phyloP scores from a whole-genome alignment of 2,113 vertebrate species.

The Megaceryle torquata region DNA sequence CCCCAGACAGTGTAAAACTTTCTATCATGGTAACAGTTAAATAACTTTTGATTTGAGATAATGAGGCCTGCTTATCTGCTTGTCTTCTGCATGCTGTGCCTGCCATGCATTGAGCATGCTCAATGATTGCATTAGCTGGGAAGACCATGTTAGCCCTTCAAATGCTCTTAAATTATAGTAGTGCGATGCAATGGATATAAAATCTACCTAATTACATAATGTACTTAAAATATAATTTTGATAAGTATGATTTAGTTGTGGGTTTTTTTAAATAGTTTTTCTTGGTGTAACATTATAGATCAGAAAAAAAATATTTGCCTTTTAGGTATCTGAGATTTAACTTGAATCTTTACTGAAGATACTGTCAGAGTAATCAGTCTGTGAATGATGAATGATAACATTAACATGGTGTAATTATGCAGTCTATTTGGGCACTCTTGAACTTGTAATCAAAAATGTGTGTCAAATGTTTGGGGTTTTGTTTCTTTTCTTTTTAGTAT shows the following conservation, averaged over 20 bases:
- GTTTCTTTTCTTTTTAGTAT: background rate
- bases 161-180: background rate
- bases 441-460: background rate
- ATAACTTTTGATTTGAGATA: background rate
- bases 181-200: background rate
- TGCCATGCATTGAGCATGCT: background rate
- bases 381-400: background rate
- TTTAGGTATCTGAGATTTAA: background rate
- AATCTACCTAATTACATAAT: background rate
- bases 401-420: background rate
- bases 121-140: background rate
- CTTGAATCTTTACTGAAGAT: background rate
- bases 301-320: background rate
- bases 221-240: background rate
- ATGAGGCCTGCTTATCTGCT: background rate
- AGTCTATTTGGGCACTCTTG: background rate
- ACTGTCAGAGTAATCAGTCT: background rate
- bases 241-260: background rate
- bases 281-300: background rate
- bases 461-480: background rate
- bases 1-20: background rate
- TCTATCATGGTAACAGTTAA: background rate
- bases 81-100: background rate
- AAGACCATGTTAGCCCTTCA: background rate
- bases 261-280: background rate